Percentiles rank a stretch among this genome's conserved stretches.
Conservation (phyloP, 2,797 vertebrate species). For the Sciurus carolinensis region DNA sequence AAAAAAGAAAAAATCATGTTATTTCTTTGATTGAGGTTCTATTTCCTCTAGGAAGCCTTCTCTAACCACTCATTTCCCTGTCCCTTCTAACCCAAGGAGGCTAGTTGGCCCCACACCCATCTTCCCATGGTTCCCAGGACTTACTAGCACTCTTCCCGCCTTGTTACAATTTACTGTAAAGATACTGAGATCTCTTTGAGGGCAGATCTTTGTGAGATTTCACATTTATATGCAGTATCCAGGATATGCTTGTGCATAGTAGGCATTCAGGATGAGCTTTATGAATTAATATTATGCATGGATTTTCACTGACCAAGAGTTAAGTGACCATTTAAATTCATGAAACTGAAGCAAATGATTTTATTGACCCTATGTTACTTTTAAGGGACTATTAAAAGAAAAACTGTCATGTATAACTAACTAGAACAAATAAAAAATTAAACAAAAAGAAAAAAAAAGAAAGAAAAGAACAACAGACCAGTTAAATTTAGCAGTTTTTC, state of each 20-base stretch:
- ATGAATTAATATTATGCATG: not conserved
- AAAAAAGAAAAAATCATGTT: too few species aligned
- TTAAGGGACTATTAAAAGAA: not conserved
- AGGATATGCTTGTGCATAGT: not conserved
- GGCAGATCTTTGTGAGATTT: not conserved
- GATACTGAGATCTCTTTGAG: conserved; percentile 25
- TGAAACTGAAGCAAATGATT: not conserved
- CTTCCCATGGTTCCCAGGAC: not conserved
- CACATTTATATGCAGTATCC: not conserved
- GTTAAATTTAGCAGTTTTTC: not conserved
- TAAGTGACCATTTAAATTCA: not conserved
- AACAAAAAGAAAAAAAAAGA: too few species aligned
- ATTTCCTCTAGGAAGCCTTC: conserved; percentile 13
- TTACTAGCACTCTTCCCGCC: not conserved
- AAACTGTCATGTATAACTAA: not conserved
- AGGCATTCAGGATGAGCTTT: not conserved
- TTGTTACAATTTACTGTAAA: conserved; percentile 25
- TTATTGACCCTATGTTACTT: conserved; percentile 29
- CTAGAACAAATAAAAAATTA: too few species aligned
- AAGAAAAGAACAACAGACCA: not conserved
- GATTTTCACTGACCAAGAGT: conserved; percentile 44
- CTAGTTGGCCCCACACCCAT: not conserved
- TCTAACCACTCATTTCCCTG: not conserved
- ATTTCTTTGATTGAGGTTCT: conserved; percentile 36
- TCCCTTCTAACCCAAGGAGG: not conserved